phyloP scores from a whole-genome alignment of 2,797 vertebrate genomes.

The Sebastes hopkinsi region DNA sequence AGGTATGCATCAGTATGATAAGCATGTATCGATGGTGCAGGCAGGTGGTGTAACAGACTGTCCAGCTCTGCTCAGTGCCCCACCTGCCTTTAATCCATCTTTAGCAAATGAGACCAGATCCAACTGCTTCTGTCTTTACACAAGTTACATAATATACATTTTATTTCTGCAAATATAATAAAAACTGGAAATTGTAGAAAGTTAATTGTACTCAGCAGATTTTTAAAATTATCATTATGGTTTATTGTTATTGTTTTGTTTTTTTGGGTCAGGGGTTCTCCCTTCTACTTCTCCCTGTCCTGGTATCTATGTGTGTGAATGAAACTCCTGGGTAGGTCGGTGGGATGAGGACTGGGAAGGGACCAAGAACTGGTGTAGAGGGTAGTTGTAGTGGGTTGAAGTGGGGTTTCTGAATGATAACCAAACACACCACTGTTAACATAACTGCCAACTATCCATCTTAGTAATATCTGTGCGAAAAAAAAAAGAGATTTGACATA shows the following conservation, averaged over 20 bases:
- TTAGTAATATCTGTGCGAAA: too few species aligned
- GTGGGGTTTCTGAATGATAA: too few species aligned
- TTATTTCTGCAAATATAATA: neutral
- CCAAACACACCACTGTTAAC: too few species aligned
- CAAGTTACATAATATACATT: neutral
- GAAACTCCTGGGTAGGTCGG: fast-evolving
- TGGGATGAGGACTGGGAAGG: too few species aligned
- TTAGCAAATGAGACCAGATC: constrained; percentile 1
- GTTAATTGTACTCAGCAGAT: neutral
- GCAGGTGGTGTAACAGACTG: constrained; percentile 56
- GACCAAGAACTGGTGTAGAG: too few species aligned
- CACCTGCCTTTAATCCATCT: constrained; percentile 44
- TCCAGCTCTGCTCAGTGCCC: constrained; percentile 3
- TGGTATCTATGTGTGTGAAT: too few species aligned
- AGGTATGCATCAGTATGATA: neutral
- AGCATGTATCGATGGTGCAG: neutral
- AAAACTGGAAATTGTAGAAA: fast-evolving
- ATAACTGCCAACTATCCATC: too few species aligned
- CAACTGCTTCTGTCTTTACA: neutral
- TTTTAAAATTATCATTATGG: neutral
- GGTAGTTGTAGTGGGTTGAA: too few species aligned
- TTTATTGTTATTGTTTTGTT: too few species aligned
- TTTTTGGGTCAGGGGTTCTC: too few species aligned
- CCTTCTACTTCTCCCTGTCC: too few species aligned
- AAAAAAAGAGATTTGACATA: too few species aligned